A percentile compares a stretch with the other conserved stretches of the same genome.
phyloP scores from a whole-genome alignment of 2,797 vertebrate species.

The Ceryle rudis region DNA sequence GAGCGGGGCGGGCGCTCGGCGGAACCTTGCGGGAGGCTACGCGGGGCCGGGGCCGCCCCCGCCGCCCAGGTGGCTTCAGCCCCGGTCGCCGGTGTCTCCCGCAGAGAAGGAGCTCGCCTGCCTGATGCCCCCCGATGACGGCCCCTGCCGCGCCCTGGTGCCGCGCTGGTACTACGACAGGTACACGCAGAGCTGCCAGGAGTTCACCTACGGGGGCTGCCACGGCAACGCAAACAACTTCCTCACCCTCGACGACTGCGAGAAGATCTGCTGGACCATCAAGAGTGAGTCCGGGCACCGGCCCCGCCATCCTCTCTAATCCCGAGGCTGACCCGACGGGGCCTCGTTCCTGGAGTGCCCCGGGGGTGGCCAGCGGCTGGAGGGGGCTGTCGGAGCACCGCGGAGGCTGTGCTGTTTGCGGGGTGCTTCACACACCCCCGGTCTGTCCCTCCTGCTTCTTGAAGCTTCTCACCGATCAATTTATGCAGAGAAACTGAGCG shows the following conservation, averaged over 20 bases:
- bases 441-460: not conserved
- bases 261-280: constrained; percentile 87
- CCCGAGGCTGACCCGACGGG: not conserved
- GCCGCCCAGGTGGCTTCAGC: not conserved
- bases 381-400: not conserved
- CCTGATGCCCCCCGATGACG: constrained; percentile 83
- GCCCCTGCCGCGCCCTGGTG: constrained; percentile 81
- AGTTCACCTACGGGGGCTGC: constrained; percentile 90
- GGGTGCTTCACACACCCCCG: accelerated
- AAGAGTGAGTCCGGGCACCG: constrained; percentile 83
- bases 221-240: constrained; percentile 92
- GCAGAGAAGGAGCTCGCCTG: constrained; percentile 78
- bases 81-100: not conserved
- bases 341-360: accelerated
- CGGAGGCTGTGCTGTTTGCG: not conserved
- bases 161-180: constrained; percentile 88
- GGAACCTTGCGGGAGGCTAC: not conserved
- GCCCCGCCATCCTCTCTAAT: not conserved
- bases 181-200: constrained; percentile 85
- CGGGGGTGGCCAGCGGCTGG: not conserved
- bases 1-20: not conserved
- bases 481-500: not conserved
- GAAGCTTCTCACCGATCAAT: accelerated
- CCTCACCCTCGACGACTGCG: constrained; percentile 80
- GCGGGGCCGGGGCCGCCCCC: not conserved